Evolutionary conservation across 2,797 vertebrate species (phyloP), one percentile per base, ranked within the genome.

Genomic region (Mus caroli): DNA sequence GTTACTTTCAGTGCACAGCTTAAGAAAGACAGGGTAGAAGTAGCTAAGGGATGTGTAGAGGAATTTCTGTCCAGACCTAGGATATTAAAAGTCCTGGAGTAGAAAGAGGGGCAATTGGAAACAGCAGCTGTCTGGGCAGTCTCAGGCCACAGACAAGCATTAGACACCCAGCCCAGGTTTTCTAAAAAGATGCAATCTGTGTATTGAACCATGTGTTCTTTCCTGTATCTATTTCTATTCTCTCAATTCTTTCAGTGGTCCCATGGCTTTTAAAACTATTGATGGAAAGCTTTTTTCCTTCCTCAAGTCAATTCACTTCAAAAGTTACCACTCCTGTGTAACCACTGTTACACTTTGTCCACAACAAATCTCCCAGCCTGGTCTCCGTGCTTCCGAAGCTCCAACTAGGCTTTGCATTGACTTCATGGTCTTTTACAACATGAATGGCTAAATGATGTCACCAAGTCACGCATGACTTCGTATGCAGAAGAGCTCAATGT

Each of bases 181-280:
- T 90, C n/a, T 26, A 19, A 67, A 46, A 43, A 22, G 40, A 69
- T 83, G 87, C 56, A 52, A 2, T 92, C 80, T 92, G 37, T 95
- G 7, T 88, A 87, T 96, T 86, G 88, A 97, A 77, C 62, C 40
- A 67, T 64, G 73, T 67, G 9, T 94, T 95, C 73, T 91, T 94
- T 92, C 76, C 31, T 76, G 37, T 37, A 78, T 86, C 24, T 93
- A 22, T 71, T 87, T 92, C 56, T 83, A 14, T 52, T 52, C 12
- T 92, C 20, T 71, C 58, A 90, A 3, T 80, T 40, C 87, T 26
- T 95, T 64, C 82, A 95, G 15, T 77, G 76, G 26, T 40, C 85
- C 82, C 31, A 79, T 92, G 80, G 77, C 78, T 95, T 94, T 97
- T 96, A 95, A 94, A 92, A 92, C 52, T 91, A 94, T 80, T 80